Evolutionary conservation across 2,888 invertebrate species (phyloP).

Genomic region (Epinotia nisella): DNA sequence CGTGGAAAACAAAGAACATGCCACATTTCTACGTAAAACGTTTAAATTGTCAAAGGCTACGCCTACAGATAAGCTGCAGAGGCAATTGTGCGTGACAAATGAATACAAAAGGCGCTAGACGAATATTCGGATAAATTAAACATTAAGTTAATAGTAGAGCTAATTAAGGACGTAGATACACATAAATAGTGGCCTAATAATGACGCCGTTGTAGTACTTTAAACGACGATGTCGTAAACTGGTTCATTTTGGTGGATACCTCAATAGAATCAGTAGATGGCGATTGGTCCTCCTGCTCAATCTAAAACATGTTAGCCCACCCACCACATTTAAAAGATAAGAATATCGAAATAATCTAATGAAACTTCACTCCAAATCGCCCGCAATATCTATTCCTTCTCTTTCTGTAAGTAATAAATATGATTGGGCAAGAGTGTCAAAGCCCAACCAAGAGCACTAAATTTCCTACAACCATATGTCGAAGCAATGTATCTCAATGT

Average conservation of each 20-base stretch:
- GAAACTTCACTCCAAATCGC: background rate
- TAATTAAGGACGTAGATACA: constrained; percentile 26
- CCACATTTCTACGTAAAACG: constrained; percentile 37
- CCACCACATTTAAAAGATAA: background rate
- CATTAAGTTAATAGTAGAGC: constrained; percentile 30
- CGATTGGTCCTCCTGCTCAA: background rate
- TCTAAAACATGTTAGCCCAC: background rate
- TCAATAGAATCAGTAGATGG: background rate
- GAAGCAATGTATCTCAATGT: constrained; percentile 49
- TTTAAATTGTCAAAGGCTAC: constrained; percentile 40
- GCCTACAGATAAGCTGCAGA: constrained; percentile 36
- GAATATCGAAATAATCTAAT: background rate
- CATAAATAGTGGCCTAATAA: constrained; percentile 23
- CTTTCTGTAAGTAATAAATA: background rate
- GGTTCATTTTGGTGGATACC: background rate
- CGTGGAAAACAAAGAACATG: constrained; percentile 38
- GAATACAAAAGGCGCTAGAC: constrained; percentile 29
- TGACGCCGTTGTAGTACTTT: background rate
- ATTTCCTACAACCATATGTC: constrained; percentile 39
- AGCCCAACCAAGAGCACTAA: constrained; percentile 11
- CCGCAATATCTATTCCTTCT: background rate
- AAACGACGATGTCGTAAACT: background rate
- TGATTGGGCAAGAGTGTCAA: constrained; percentile 11
- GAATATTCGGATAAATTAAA: constrained; percentile 39
- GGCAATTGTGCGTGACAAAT: constrained; percentile 41